Percentiles rank a stretch among this genome's conserved stretches.
Conservation (phyloP, 35 echinoderm and acorn worm species). For the Chiridota heheva region DNA sequence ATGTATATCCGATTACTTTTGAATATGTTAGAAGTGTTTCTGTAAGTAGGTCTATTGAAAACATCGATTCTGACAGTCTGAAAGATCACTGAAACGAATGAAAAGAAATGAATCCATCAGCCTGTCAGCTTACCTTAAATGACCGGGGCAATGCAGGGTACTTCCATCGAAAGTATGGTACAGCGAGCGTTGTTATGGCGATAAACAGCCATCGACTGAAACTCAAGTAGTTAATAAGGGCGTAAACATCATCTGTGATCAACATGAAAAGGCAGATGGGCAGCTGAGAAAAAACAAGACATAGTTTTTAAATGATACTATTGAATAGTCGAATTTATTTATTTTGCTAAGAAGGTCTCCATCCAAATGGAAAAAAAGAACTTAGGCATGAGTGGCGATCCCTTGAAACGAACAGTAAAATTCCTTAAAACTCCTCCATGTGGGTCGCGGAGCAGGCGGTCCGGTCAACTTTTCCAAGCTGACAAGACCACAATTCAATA, state of each 20-base stretch:
- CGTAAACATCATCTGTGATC: slow-evolving; percentile 58
- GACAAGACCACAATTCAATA: too few relatives aligned
- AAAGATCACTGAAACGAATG: background rate
- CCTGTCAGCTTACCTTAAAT: slow-evolving; percentile 63
- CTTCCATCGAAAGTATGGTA: slow-evolving; percentile 93
- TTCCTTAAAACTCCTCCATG: too few relatives aligned
- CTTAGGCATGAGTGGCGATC: too few relatives aligned
- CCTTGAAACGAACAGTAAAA: too few relatives aligned
- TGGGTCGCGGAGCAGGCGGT: too few relatives aligned
- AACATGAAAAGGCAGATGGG: slow-evolving; percentile 53
- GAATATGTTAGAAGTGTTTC: background rate
- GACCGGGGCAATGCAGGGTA: slow-evolving; percentile 65
- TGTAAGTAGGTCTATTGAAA: background rate
- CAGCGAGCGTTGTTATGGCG: slow-evolving; percentile 40
- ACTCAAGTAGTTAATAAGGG: slow-evolving; percentile 90
- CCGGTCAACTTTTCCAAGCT: too few relatives aligned
- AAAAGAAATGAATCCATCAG: background rate
- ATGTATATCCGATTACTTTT: background rate
- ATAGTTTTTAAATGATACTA: too few relatives aligned
- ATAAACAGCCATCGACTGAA: slow-evolving; percentile 88
- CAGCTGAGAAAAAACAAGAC: slow-evolving; percentile 12
- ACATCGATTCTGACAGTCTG: background rate
- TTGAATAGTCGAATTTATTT: too few relatives aligned
- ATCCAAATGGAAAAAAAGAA: too few relatives aligned
- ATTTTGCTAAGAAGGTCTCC: too few relatives aligned